These are phyloP conservation scores for Lepidocyrtoides sp. DNA, from an alignment of 2,888 invertebrate species.

Conservation along the genomic window DNA sequence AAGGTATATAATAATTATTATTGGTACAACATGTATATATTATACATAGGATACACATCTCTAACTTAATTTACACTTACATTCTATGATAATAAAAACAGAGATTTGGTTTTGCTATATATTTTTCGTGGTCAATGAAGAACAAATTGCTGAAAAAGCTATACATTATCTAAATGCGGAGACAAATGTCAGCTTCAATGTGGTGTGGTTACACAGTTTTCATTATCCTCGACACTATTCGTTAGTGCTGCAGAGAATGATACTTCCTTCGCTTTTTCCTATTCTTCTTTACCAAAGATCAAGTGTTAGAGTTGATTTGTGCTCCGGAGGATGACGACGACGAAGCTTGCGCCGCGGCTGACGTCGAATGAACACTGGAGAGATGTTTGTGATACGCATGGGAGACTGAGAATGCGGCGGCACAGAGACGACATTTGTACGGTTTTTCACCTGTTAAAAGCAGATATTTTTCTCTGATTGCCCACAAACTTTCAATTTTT, in stretches of 20 bases:
- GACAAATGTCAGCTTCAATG: background rate
- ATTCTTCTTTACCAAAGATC: constrained; percentile 54
- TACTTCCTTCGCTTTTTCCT: constrained; percentile 22
- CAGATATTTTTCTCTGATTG: too few species aligned
- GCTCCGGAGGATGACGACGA: constrained; percentile 58
- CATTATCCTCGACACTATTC: background rate
- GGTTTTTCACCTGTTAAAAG: constrained; percentile 77
- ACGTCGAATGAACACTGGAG: constrained; percentile 74
- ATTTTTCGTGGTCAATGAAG: background rate
- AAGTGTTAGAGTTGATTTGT: constrained; percentile 50
- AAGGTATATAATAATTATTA: too few species aligned
- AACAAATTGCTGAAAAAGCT: constrained; percentile 1
- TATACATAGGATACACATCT: background rate
- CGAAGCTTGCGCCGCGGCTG: constrained; percentile 65
- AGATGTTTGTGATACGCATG: constrained; percentile 77
- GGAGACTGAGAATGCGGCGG: constrained; percentile 71
- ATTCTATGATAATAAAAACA: background rate
- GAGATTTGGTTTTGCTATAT: background rate
- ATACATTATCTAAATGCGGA: background rate
- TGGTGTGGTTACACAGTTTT: background rate
- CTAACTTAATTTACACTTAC: background rate
- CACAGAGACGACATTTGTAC: constrained; percentile 70
- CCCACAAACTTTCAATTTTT: too few species aligned
- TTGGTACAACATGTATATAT: background rate
- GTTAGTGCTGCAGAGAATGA: background rate